These are phyloP conservation scores for Zaprionus lachaisei DNA, from an alignment of 1,140 invertebrate species.

Conservation along the genomic window DNA sequence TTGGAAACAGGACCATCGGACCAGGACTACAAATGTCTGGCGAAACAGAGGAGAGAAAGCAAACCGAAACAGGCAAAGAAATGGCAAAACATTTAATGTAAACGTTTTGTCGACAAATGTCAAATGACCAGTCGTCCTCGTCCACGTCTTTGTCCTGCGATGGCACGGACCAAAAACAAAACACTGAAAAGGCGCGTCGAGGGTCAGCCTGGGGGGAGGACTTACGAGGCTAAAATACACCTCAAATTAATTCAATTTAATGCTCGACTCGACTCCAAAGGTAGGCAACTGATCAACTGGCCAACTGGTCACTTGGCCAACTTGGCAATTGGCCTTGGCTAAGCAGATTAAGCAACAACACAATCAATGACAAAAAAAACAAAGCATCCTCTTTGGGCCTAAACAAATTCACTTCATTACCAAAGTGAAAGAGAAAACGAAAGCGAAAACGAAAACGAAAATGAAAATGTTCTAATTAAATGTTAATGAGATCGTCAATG, in stretches of 20 bases:
- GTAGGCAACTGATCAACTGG: slow-evolving; percentile 29
- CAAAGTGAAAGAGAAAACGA: slow-evolving; percentile 22
- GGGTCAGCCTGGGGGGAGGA: neutral
- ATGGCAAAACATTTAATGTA: slow-evolving; percentile 81
- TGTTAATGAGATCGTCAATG: slow-evolving; percentile 65
- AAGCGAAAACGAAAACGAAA: slow-evolving; percentile 4
- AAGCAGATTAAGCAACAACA: slow-evolving; percentile 73
- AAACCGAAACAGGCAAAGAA: slow-evolving; percentile 60
- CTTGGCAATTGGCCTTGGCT: slow-evolving; percentile 27
- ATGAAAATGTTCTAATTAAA: slow-evolving; percentile 75
- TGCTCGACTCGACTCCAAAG: slow-evolving; percentile 50
- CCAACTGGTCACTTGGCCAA: slow-evolving; percentile 1
- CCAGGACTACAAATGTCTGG: neutral
- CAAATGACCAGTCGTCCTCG: slow-evolving; percentile 67
- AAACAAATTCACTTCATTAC: slow-evolving; percentile 75
- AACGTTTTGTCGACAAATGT: slow-evolving; percentile 83
- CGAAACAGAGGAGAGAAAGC: slow-evolving; percentile 21
- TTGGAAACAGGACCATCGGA: slow-evolving; percentile 28
- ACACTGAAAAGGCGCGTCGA: slow-evolving; percentile 50
- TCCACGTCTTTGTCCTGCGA: neutral
- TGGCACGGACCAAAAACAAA: neutral
- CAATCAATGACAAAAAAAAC: slow-evolving; percentile 68
- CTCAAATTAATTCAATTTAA: slow-evolving; percentile 80
- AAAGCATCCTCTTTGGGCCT: slow-evolving; percentile 48
- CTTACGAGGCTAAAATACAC: slow-evolving; percentile 15